Conservation (phyloP, 2,888 invertebrate genomes). For the Sphaeridia pumilis region DNA sequence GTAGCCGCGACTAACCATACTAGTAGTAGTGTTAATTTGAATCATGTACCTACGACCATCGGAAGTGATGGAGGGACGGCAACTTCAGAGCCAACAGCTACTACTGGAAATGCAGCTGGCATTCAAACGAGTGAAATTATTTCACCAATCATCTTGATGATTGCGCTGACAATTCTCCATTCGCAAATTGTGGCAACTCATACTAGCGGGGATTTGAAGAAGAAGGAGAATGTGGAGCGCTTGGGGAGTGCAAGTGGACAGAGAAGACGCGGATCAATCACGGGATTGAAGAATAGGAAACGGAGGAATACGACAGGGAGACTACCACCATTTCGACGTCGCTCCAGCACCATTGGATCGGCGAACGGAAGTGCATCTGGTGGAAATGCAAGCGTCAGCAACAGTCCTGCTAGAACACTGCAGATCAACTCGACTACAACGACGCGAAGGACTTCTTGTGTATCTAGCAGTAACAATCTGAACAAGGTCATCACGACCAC, state of each 20-base stretch:
- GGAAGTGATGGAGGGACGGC: constrained; percentile 1
- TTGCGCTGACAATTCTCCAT: constrained; percentile 62
- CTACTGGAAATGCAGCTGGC: constrained; percentile 12
- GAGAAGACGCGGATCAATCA: background rate
- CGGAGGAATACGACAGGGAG: constrained; percentile 3
- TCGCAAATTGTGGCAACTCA: constrained; percentile 66
- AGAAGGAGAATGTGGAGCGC: no score
- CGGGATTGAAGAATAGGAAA: background rate
- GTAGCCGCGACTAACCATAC: constrained; percentile 10
- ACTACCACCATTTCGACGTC: constrained; percentile 13
- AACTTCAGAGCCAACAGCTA: background rate
- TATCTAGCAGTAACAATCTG: constrained; percentile 4
- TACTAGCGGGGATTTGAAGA: constrained; percentile 37
- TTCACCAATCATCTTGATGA: constrained; percentile 59
- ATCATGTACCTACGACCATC: background rate
- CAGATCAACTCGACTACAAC: background rate
- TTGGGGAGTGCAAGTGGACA: no score
- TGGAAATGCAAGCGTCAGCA: background rate
- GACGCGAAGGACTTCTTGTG: constrained; percentile 3
- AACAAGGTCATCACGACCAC: constrained; percentile 2
- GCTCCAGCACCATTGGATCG: constrained; percentile 8
- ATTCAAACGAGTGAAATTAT: constrained; percentile 48
- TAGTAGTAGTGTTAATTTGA: background rate
- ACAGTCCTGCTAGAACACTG: background rate
- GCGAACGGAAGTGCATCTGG: background rate